Percentiles rank a stretch among this genome's conserved stretches.
Evolutionary conservation across 2,113 vertebrate genomes (phyloP).

Genomic region (Amphilophus citrinellus): DNA sequence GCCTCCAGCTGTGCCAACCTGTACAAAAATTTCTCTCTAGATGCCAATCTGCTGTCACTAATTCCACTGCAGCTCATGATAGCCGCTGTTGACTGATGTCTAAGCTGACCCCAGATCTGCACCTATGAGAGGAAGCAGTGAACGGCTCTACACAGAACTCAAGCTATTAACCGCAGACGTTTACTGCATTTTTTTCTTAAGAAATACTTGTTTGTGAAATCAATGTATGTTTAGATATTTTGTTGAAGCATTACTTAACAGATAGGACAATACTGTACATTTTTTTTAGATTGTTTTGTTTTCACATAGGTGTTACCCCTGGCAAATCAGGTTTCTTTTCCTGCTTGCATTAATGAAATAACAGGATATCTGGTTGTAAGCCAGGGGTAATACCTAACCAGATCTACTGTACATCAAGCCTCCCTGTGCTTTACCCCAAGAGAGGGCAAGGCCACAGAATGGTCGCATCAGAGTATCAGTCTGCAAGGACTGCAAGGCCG

Average conservation of each 20-base stretch:
- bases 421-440: conserved; percentile 61
- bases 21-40: conserved; percentile 54
- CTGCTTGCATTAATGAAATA: conserved; percentile 33
- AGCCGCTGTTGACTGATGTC: conserved; percentile 33
- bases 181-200: conserved; percentile 74
- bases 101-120: conserved; percentile 62
- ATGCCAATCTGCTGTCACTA: conserved; percentile 59
- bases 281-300: conserved; percentile 40
- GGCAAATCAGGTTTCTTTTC: conserved; percentile 36
- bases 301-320: conserved; percentile 46
- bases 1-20: conserved; percentile 72
- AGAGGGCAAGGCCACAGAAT: conserved; percentile 42
- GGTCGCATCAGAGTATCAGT: conserved; percentile 20
- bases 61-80: conserved; percentile 14
- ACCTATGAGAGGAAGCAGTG: conserved; percentile 47
- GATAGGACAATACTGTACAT: conserved; percentile 53
- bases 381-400: conserved; percentile 33
- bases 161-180: conserved; percentile 67
- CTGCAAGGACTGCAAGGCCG: conserved; percentile 24
- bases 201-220: conserved; percentile 68
- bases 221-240: conserved; percentile 72
- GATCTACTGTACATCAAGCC: conserved; percentile 56
- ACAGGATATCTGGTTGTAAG: conserved; percentile 21
- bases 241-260: conserved; percentile 67
- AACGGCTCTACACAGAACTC: conserved; percentile 61